Percentiles rank a stretch among this genome's conserved stretches.
phyloP scores from a whole-genome alignment of 2,797 vertebrate species.

The Diplodus sargus region DNA sequence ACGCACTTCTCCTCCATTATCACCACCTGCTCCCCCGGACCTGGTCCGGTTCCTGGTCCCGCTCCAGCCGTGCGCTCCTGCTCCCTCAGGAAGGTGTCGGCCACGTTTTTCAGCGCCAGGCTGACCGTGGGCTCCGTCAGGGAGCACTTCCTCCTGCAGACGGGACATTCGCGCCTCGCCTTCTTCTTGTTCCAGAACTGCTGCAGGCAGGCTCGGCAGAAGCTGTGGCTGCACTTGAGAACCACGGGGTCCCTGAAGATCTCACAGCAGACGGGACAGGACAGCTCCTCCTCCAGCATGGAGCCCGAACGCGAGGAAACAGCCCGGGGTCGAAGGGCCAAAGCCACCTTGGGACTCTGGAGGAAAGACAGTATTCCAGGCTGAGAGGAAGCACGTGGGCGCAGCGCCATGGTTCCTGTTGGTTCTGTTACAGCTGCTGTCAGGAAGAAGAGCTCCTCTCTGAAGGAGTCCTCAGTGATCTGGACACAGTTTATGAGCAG shows the following conservation, averaged over 20 bases:
- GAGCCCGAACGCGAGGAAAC: constrained; percentile 73
- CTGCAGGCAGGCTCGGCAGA: constrained; percentile 85
- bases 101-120: constrained; percentile 86
- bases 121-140: constrained; percentile 86
- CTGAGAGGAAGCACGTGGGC: constrained; percentile 85
- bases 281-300: constrained; percentile 84
- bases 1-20: constrained; percentile 69
- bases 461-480: constrained; percentile 32
- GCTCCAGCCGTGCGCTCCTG: constrained; percentile 52
- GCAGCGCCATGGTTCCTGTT: constrained; percentile 74
- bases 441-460: constrained; percentile 10
- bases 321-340: constrained; percentile 74
- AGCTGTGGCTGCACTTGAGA: constrained; percentile 89
- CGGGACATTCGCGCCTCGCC: constrained; percentile 83
- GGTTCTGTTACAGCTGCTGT: constrained; percentile 11
- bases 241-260: constrained; percentile 87
- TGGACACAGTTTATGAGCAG: constrained; percentile 44
- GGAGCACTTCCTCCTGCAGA: constrained; percentile 85
- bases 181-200: constrained; percentile 86
- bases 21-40: not conserved
- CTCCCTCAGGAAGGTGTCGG: constrained; percentile 82
- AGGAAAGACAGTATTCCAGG: constrained; percentile 78
- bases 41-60: not conserved
- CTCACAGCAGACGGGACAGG: constrained; percentile 86
- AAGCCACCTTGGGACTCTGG: constrained; percentile 67